Base-by-base conservation (phyloP, 2,113 vertebrate genomes). In the Hucho hucho region DNA sequence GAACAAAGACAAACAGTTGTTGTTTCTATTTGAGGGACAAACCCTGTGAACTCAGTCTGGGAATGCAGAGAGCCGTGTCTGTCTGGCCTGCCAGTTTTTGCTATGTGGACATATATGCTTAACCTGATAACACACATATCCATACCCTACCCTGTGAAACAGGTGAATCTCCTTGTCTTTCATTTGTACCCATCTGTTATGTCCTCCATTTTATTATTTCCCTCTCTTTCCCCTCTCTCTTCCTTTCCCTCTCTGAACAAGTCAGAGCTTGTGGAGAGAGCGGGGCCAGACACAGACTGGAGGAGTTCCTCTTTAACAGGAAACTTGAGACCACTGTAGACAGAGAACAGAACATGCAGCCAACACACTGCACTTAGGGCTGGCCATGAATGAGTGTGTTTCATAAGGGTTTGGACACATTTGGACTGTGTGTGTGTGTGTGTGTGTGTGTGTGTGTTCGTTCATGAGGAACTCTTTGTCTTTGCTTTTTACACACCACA, bases 241-340 rank as follows among this genome's bases (percentile, higher is more conserved):
- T 16, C 16, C 7, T 61, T 61, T 61, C 58, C 58, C 58, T 61
- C n/a, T 16, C n/a, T 24, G 58, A 61, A 61, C 58, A 61, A 26
- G 25, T 65, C 25, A 1, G 64, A 65, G 64, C 64, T 26, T 65
- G 22, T 13, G 12, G 25, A 26, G 64, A 25, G 12, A n/a, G 22
- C 9, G 14, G 25, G 64, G 25, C 25, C n/a, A 65, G 24, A 65
- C 11, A 64, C 64, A 65, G 25, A 26, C 11, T 26, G 11, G 22
- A 28, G 58, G 58, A 24, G n/a, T 61, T 24, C n/a, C 58, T 61
- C 58, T 61, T 26, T 26, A 65, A 78, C 22, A 73, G 64, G 70
- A 78, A 69, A 73, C 64, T 70, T 53, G 53, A 64, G 46, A 74
- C 59, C 29, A 64, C 37, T 25, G 26, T 61, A 46, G 63, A 14